Conservation (phyloP, 2,797 vertebrate genomes). For the Anas capensis region DNA sequence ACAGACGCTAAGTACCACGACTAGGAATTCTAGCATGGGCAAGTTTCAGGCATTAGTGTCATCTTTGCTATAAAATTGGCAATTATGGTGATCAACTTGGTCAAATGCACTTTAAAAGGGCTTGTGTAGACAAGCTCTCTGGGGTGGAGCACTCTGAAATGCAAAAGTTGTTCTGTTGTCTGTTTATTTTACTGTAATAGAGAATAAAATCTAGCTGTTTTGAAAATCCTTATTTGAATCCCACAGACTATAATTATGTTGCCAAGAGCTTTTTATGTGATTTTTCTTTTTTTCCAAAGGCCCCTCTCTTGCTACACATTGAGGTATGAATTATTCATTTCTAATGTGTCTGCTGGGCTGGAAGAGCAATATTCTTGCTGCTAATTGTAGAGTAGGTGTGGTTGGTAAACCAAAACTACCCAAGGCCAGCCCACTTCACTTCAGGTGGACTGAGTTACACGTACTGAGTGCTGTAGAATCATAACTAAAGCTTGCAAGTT, state of each 20-base stretch:
- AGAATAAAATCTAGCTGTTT: conserved; percentile 59
- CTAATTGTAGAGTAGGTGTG: conserved; percentile 65
- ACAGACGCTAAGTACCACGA: neutral
- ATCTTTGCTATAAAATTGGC: conserved; percentile 47
- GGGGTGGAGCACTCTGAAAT: conserved; percentile 31
- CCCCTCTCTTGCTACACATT: conserved; percentile 66
- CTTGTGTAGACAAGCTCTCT: conserved; percentile 25
- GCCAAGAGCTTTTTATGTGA: conserved; percentile 70
- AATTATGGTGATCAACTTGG: conserved; percentile 30
- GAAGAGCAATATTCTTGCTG: conserved; percentile 59
- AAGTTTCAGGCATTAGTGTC: conserved; percentile 14
- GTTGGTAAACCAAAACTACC: conserved; percentile 12
- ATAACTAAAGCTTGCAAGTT: conserved; percentile 29
- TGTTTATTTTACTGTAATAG: conserved; percentile 62
- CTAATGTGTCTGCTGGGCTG: conserved; percentile 66
- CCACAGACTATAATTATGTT: conserved; percentile 56
- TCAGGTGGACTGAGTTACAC: conserved; percentile 13
- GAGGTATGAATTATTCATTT: conserved; percentile 72
- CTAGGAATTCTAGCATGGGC: neutral
- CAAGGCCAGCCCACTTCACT: neutral
- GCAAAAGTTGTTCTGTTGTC: conserved; percentile 54
- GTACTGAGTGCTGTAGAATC: neutral
- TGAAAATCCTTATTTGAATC: conserved; percentile 61
- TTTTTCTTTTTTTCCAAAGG: conserved; percentile 71
- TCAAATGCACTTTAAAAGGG: conserved; percentile 29